Percentiles rank a stretch among this genome's conserved stretches.
Evolutionary conservation across 2,888 invertebrate species (phyloP).

Genomic region (Pantelozetes paolii): DNA sequence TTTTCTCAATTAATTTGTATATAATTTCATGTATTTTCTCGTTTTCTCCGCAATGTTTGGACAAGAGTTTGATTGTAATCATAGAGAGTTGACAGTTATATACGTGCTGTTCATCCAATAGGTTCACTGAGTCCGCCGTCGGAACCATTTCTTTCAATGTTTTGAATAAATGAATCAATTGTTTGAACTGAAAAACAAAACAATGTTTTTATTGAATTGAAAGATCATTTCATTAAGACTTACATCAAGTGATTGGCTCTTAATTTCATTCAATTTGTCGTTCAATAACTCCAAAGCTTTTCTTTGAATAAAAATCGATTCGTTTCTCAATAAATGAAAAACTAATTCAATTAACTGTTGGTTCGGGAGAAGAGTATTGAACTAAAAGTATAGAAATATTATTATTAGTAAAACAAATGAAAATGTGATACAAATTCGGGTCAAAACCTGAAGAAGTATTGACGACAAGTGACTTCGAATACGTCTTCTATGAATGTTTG

Average conservation of each 20-base stretch:
- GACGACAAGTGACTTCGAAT: conserved; percentile 1
- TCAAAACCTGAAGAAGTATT: conserved; percentile 19
- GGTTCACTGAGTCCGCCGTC: conserved; percentile 48
- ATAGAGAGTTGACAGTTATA: conserved; percentile 75
- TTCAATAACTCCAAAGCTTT: conserved; percentile 81
- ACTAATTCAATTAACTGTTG: conserved; percentile 64
- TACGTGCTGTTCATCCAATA: conserved; percentile 60
- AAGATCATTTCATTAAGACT: not conserved
- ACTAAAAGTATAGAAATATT: conserved; percentile 42
- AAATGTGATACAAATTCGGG: not conserved
- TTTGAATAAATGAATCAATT: not conserved
- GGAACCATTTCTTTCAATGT: not conserved
- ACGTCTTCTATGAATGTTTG: not conserved
- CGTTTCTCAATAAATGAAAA: conserved; percentile 65
- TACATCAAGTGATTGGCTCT: conserved; percentile 11
- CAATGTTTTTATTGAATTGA: not conserved
- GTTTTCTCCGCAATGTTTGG: conserved; percentile 60
- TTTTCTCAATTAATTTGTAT: conserved; percentile 58
- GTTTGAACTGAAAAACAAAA: not conserved
- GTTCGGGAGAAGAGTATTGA: conserved; percentile 57
- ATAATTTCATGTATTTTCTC: not conserved
- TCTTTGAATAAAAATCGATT: conserved; percentile 67
- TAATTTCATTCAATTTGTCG: conserved; percentile 64
- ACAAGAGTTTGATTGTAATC: conserved; percentile 74
- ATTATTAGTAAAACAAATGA: not conserved